phyloP scores from a whole-genome alignment of 2,113 vertebrate species.

The Oxygymnocypris stewartii region DNA sequence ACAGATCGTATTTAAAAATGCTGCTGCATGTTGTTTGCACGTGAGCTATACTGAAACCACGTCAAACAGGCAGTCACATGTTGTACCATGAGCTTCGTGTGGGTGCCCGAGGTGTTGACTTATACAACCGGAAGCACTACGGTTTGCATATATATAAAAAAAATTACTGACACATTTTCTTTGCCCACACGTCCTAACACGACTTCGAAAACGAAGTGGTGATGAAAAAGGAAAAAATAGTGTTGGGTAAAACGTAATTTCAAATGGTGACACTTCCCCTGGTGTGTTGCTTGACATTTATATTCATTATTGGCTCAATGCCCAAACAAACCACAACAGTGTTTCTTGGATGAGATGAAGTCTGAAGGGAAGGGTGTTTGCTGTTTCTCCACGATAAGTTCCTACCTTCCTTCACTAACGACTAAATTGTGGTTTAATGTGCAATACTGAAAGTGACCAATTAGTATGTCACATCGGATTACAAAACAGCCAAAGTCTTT shows the following conservation, averaged over 20 bases:
- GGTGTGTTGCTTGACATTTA: conserved; percentile 55
- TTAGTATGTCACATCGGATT: not conserved
- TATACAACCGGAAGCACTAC: conserved; percentile 56
- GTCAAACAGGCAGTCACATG: conserved; percentile 35
- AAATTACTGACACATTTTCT: conserved; percentile 58
- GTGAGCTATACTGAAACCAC: conserved; percentile 1
- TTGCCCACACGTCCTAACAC: conserved; percentile 62
- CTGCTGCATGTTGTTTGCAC: conserved; percentile 3
- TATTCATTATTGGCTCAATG: conserved; percentile 59
- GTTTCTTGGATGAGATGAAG: conserved; percentile 39
- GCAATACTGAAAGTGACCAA: conserved; percentile 49
- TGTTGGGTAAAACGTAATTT: too few relatives aligned
- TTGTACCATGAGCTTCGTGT: conserved; percentile 13
- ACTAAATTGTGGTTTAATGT: conserved; percentile 69
- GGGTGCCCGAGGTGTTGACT: conserved; percentile 6
- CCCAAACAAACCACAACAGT: conserved; percentile 60
- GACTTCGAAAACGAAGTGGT: conserved; percentile 55
- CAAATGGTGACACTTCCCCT: conserved; percentile 60
- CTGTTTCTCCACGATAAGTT: conserved; percentile 68
- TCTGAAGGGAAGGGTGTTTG: conserved; percentile 73
- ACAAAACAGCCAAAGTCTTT: not conserved
- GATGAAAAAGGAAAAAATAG: conserved; percentile 51
- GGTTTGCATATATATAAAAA: conserved; percentile 33
- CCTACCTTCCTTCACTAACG: conserved; percentile 71
- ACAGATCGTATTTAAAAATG: not conserved